Evolutionary conservation across 2,888 invertebrate species (phyloP), one percentile per base, ranked within the genome.

Genomic region (Metalampra italica): DNA sequence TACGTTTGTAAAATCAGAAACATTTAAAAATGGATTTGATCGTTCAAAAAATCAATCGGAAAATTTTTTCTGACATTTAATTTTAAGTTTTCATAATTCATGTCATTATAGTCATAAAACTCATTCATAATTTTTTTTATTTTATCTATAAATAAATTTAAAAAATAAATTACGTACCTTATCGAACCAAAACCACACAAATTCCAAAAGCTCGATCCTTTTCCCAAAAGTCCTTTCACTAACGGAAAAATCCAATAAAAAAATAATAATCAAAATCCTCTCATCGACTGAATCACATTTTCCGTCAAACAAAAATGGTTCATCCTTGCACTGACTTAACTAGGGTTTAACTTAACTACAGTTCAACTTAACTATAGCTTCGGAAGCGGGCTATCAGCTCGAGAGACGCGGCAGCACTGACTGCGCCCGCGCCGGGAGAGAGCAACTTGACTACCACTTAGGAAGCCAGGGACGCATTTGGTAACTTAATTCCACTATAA

Each of bases 281-380:
- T 71, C 71, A 70, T 73, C 69, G 85, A 83, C 78, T 79, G 85
- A 85, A 84, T 83, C 85, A 87, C 87, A 87, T 87, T 87, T 87
- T 87, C 79, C 75, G 60, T 72, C 62, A 61, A 70, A 72, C 71
- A 83, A 86, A 86, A 85, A 87, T 86, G 85, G 83, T 81, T 82
- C 86, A 82, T 81, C 77, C 62, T 72, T 56, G 64, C 59, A 57
- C 60, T 62, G 32, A 1, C 59, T 9, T 45, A 51, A 60, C 45
- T 43, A 43, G 49, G 46, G 42, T 48, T 43, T 56, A 62, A 59
- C 55, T 51, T 7, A 13, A 13, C 12, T 32, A 32, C 2, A 11
- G 9, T n/a, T 11, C 11, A n/a, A n/a, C n/a, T 36, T n/a, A 11
- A n/a, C n/a, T 36, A n/a, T 7, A 36, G 36, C n/a, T n/a, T n/a